Conservation (phyloP, 2,888 invertebrate species). For the Patella depressa region DNA sequence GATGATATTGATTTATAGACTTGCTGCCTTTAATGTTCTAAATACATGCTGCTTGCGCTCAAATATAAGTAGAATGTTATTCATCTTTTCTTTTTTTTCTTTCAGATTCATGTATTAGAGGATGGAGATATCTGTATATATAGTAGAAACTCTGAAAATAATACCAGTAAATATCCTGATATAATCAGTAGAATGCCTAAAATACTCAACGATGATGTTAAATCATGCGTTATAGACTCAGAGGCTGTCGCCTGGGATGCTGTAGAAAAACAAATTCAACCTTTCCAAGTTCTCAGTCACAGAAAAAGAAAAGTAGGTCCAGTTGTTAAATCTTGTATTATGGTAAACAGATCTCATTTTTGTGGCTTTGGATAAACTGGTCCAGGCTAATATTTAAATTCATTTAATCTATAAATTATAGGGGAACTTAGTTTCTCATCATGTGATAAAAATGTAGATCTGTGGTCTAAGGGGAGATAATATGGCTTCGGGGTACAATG, state of each 20-base stretch:
- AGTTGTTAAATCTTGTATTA: too few relatives aligned
- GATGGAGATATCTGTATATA: constrained; percentile 84
- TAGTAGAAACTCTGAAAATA: constrained; percentile 96
- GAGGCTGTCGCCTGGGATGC: constrained; percentile 98
- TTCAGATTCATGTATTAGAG: constrained; percentile 81
- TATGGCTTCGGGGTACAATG: too few relatives aligned
- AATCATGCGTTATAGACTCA: constrained; percentile 91
- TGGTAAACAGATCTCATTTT: too few relatives aligned
- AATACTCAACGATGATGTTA: constrained; percentile 73
- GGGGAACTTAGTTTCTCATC: too few relatives aligned
- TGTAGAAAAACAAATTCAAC: constrained; percentile 88
- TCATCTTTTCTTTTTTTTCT: constrained; percentile 6
- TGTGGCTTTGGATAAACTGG: too few relatives aligned
- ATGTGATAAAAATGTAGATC: too few relatives aligned
- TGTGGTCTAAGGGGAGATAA: too few relatives aligned
- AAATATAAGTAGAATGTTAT: neutral
- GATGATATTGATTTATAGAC: neutral
- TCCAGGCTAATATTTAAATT: too few relatives aligned
- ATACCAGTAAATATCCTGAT: constrained; percentile 96
- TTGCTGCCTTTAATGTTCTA: neutral
- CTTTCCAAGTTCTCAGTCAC: constrained; percentile 95
- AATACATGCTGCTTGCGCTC: neutral
- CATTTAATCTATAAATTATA: too few relatives aligned
- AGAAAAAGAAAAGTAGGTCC: constrained; percentile 87
- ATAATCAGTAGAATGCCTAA: constrained; percentile 80